phyloP scores from a whole-genome alignment of 1,140 invertebrate genomes.

The Drosophila rufa region DNA sequence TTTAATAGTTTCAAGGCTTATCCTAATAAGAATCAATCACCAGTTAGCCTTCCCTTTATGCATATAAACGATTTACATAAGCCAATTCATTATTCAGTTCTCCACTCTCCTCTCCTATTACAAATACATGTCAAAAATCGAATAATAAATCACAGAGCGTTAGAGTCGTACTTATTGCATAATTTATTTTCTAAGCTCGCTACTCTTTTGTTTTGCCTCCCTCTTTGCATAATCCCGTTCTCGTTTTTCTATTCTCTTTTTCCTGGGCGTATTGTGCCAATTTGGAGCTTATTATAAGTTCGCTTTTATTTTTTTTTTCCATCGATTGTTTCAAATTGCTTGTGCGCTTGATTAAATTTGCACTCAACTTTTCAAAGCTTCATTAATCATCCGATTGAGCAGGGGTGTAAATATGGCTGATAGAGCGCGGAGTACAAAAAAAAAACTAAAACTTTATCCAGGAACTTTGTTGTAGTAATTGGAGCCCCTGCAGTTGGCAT shows the following conservation, averaged over 20 bases:
- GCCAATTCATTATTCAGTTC: slow-evolving; percentile 58
- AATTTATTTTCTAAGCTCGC: slow-evolving; percentile 76
- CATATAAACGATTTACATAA: slow-evolving; percentile 48
- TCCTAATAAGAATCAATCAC: slow-evolving; percentile 18
- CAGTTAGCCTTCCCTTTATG: slow-evolving; percentile 5
- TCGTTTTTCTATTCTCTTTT: slow-evolving; percentile 26
- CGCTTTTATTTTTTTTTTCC: slow-evolving; percentile 43
- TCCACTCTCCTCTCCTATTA: not conserved
- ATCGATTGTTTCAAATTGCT: slow-evolving; percentile 70
- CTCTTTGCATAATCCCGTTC: slow-evolving; percentile 34
- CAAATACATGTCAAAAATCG: slow-evolving; percentile 73
- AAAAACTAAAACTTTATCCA: slow-evolving; percentile 36
- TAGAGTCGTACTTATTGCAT: slow-evolving; percentile 35
- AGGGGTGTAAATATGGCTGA: slow-evolving; percentile 7
- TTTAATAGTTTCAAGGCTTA: slow-evolving; percentile 5
- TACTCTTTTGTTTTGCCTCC: slow-evolving; percentile 39
- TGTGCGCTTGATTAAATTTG: slow-evolving; percentile 81
- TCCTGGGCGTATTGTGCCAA: slow-evolving; percentile 64
- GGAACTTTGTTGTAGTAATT: slow-evolving; percentile 51
- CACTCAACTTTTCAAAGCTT: slow-evolving; percentile 71
- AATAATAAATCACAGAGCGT: slow-evolving; percentile 69
- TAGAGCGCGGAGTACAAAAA: slow-evolving; percentile 13
- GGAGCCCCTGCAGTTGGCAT: slow-evolving; percentile 66
- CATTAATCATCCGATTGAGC: slow-evolving; percentile 73
- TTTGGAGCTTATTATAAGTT: slow-evolving; percentile 80